Evolutionary conservation across 1,140 invertebrate genomes (phyloP).

Genomic region (Drosophila takahashii): DNA sequence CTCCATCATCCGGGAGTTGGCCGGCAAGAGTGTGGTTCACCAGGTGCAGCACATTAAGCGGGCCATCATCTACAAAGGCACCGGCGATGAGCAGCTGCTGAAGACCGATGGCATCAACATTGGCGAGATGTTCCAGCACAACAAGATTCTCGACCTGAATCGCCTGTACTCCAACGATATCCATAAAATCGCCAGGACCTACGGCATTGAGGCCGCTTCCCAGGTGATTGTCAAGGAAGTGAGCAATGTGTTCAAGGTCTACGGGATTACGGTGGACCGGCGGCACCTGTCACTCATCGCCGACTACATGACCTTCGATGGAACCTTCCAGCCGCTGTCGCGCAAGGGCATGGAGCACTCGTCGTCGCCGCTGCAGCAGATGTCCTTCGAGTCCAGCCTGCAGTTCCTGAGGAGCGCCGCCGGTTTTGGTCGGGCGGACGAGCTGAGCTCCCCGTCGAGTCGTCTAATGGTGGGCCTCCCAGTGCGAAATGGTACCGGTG

Average conservation of each 20-base stretch:
- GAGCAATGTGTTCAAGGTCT: conserved; percentile 96
- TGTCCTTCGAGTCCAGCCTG: conserved; percentile 98
- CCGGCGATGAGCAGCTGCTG: conserved; percentile 87
- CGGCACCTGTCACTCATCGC: conserved; percentile 96
- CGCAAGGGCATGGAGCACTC: conserved; percentile 94
- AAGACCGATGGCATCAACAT: conserved; percentile 99
- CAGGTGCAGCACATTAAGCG: conserved; percentile 93
- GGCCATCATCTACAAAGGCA: conserved; percentile 91
- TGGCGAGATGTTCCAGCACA: conserved; percentile 93
- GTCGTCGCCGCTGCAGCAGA: conserved; percentile 97
- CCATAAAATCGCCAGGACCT: conserved; percentile 94
- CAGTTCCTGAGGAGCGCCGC: conserved; percentile 94
- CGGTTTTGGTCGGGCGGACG: conserved; percentile 89
- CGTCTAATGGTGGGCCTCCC: conserved; percentile 94
- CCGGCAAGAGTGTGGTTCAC: conserved; percentile 90
- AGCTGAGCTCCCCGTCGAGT: conserved; percentile 94
- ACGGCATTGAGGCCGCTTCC: conserved; percentile 98
- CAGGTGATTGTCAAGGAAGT: conserved; percentile 96
- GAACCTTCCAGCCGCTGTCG: conserved; percentile 95
- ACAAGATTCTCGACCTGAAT: conserved; percentile 93
- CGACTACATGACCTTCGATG: conserved; percentile 99
- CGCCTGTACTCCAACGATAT: conserved; percentile 97
- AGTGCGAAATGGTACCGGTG: conserved; percentile 93
- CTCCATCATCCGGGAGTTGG: conserved; percentile 91
- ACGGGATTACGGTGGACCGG: conserved; percentile 97